phyloP scores from a whole-genome alignment of 2,888 invertebrate species.

The Drosophila vallismaia region DNA sequence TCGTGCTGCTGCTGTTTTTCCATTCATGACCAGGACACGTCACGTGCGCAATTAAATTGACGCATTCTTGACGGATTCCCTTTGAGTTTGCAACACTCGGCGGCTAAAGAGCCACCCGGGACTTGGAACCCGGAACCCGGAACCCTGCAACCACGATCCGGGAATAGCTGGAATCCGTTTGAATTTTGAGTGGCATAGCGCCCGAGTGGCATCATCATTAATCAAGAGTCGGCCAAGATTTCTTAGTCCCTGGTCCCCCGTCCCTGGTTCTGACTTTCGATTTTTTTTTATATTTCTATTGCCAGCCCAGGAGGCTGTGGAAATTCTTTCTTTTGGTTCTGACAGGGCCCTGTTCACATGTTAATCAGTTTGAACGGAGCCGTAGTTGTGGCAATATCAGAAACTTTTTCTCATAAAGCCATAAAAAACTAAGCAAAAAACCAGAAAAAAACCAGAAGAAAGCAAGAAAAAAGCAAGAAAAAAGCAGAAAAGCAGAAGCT shows the following conservation, averaged over 20 bases:
- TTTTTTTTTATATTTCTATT: not conserved
- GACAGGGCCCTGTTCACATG: not conserved
- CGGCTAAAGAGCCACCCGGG: slow-evolving; percentile 38
- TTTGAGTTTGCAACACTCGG: slow-evolving; percentile 14
- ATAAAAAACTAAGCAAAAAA: too few species aligned
- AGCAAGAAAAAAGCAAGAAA: too few species aligned
- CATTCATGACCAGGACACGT: slow-evolving; percentile 60
- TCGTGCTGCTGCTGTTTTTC: not conserved
- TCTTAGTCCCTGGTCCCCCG: not conserved
- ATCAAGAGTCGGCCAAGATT: not conserved
- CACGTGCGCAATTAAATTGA: slow-evolving; percentile 82
- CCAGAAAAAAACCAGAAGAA: too few species aligned
- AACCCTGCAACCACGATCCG: too few species aligned
- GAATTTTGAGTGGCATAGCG: too few species aligned
- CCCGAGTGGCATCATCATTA: not conserved
- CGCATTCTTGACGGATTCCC: slow-evolving; percentile 73
- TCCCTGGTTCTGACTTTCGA: not conserved
- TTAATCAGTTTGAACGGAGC: too few species aligned
- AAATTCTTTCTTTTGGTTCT: not conserved
- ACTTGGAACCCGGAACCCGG: slow-evolving; percentile 5
- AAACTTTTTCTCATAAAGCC: too few species aligned
- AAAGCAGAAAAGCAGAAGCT: too few species aligned
- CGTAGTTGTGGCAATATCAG: too few species aligned
- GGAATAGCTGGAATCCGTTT: too few species aligned
- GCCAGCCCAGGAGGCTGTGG: not conserved